Evolutionary conservation across 2,888 invertebrate species (phyloP).

Genomic region (Sceliomorpha sp.): DNA sequence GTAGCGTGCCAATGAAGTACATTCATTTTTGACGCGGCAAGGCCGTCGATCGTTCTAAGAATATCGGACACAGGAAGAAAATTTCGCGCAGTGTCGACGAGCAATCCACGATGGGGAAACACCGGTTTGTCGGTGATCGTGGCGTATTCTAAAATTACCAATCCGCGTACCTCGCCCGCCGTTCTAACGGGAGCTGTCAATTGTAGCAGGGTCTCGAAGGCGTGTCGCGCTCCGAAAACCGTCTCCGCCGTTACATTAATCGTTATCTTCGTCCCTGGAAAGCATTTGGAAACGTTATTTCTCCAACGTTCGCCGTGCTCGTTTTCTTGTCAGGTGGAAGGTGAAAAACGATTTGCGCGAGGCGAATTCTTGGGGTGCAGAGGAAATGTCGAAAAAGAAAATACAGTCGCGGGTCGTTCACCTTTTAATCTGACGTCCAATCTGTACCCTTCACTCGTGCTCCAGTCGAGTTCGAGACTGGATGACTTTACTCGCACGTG

Average conservation of each 20-base stretch:
- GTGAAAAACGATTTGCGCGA: too few species aligned
- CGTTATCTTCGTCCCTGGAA: slow-evolving; percentile 34
- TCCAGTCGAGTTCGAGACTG: slow-evolving; percentile 83
- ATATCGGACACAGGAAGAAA: slow-evolving; percentile 88
- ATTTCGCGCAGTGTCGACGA: slow-evolving; percentile 94
- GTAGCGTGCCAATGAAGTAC: slow-evolving; percentile 96
- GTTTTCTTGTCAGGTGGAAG: too few species aligned
- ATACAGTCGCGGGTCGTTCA: too few species aligned
- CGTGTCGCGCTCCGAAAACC: slow-evolving; percentile 88
- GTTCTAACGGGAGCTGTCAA: slow-evolving; percentile 81
- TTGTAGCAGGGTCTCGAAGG: slow-evolving; percentile 88
- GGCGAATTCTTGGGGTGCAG: too few species aligned
- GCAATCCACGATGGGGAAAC: slow-evolving; percentile 91
- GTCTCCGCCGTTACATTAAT: slow-evolving; percentile 81
- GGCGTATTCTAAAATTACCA: slow-evolving; percentile 84
- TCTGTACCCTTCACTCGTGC: slow-evolving; percentile 86
- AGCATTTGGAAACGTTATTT: not conserved
- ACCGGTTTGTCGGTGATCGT: slow-evolving; percentile 89
- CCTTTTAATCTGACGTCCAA: slow-evolving; percentile 84
- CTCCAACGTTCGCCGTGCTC: too few species aligned
- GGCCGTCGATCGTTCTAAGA: slow-evolving; percentile 88
- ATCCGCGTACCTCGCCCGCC: slow-evolving; percentile 78
- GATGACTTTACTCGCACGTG: slow-evolving; percentile 82
- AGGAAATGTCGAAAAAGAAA: too few species aligned
- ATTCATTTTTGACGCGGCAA: slow-evolving; percentile 94